Percentiles rank a stretch among this genome's conserved stretches.
phyloP scores from a whole-genome alignment of 2,113 vertebrate genomes.

The Chlorodrepanis virens region DNA sequence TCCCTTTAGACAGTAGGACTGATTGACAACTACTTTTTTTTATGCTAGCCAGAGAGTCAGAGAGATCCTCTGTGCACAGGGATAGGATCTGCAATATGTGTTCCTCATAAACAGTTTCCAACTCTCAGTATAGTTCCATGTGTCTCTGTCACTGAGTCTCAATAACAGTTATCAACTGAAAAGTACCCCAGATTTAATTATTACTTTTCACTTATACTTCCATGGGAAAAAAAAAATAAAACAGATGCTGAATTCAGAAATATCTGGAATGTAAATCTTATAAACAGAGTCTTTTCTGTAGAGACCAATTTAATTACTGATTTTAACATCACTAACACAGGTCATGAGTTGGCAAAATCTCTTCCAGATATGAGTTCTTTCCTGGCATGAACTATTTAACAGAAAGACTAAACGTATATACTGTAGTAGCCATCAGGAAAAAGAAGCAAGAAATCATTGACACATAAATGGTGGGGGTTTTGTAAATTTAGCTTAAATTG shows the following conservation, averaged over 20 bases:
- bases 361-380: neutral
- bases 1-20: neutral
- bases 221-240: neutral
- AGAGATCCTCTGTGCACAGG: neutral
- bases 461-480: neutral
- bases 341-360: neutral
- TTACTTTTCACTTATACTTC: neutral
- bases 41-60: neutral
- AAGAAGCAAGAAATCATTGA: neutral
- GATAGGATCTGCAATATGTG: neutral
- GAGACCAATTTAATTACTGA: neutral
- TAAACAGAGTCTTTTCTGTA: neutral
- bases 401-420: neutral
- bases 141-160: neutral
- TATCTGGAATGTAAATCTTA: neutral
- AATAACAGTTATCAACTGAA: neutral
- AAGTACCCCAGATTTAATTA: neutral
- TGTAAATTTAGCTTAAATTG: neutral
- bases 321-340: neutral
- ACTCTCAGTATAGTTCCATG: neutral
- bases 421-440: neutral
- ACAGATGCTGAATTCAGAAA: neutral
- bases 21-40: neutral
- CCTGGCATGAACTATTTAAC: neutral
- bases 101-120: neutral